phyloP scores from a whole-genome alignment of 2,888 invertebrate genomes.

The Athalia rosae region DNA sequence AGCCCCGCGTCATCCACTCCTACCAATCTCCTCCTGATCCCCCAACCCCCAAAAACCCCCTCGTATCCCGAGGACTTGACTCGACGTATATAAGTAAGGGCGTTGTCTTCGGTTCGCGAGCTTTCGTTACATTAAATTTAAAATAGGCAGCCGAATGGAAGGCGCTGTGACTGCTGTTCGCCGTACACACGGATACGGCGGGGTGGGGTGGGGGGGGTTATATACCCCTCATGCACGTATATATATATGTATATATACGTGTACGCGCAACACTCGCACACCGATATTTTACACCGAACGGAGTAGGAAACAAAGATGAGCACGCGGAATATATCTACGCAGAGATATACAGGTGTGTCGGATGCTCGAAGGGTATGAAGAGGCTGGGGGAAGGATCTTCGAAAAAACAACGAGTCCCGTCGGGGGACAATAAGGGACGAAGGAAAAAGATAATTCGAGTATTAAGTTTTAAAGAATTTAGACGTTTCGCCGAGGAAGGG shows the following conservation, averaged over 20 bases:
- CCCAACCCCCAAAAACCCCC: conserved; percentile 31
- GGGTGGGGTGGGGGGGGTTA: no score
- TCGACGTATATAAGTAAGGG: conserved; percentile 66
- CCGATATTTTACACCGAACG: no score
- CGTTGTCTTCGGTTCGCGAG: conserved; percentile 70
- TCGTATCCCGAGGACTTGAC: conserved; percentile 47
- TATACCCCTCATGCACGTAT: neutral
- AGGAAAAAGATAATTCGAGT: no score
- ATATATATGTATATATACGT: neutral
- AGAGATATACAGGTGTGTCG: no score
- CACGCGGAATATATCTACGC: no score
- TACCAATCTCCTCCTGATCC: conserved; percentile 50
- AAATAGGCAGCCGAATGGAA: conserved; percentile 46
- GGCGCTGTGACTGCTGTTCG: conserved; percentile 33
- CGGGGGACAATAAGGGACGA: no score
- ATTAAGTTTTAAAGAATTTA: no score
- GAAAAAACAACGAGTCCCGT: no score
- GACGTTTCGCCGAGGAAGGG: neutral
- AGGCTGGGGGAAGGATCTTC: no score
- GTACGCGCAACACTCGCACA: no score
- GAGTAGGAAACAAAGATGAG: no score
- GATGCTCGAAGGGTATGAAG: no score
- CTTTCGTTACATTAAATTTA: conserved; percentile 50
- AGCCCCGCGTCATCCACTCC: conserved; percentile 55
- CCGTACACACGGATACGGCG: conserved; percentile 6